phyloP scores from a whole-genome alignment of 2,113 vertebrate genomes.

The Alosa alosa region DNA sequence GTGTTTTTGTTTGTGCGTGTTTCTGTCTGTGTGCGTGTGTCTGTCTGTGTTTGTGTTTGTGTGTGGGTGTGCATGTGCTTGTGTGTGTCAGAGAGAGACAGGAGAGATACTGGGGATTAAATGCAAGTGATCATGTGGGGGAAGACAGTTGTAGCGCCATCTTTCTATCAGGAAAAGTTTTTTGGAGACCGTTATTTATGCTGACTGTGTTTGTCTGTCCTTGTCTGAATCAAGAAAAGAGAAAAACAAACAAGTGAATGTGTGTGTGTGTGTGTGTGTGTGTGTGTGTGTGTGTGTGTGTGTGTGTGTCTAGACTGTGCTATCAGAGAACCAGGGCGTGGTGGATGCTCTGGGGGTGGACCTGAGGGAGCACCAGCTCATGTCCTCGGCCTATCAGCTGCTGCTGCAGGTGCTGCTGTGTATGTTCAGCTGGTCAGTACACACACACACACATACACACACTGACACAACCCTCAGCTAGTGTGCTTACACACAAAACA shows the following conservation, averaged over 20 bases:
- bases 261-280: too few species aligned
- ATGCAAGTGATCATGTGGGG: not conserved
- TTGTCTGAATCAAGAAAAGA: not conserved
- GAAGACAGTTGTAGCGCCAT: not conserved
- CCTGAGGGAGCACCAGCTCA: constrained; percentile 76
- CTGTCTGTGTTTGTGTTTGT: not conserved
- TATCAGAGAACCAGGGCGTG: constrained; percentile 69
- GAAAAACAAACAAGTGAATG: not conserved
- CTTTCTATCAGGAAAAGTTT: too few species aligned
- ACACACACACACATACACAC: not conserved
- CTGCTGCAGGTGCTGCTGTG: constrained; percentile 81
- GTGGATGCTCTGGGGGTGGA: constrained; percentile 70
- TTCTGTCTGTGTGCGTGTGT: not conserved
- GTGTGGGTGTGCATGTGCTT: not conserved
- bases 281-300: too few species aligned
- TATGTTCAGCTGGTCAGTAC: constrained; percentile 86
- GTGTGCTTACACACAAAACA: too few species aligned
- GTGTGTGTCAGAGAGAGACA: not conserved
- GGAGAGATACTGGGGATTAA: not conserved
- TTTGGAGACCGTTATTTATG: too few species aligned
- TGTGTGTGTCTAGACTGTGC: constrained; percentile 64
- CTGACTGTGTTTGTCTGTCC: too few species aligned
- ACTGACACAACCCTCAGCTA: not conserved
- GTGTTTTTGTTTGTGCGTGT: not conserved
- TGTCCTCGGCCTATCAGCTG: constrained; percentile 83